phyloP scores from a whole-genome alignment of 2,113 vertebrate genomes.

The Oncorhynchus clarkii region DNA sequence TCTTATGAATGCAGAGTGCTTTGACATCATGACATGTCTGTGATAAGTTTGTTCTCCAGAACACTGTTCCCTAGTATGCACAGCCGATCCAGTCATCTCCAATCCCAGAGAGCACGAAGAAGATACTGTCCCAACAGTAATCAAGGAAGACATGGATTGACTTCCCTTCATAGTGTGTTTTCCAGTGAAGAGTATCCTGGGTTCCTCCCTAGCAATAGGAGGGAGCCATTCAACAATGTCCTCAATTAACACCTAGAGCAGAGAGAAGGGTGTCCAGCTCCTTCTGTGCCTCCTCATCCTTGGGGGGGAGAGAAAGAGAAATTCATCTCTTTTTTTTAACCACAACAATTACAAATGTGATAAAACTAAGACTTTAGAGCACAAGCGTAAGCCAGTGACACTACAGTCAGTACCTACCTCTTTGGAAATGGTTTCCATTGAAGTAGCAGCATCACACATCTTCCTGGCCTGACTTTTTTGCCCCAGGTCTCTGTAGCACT shows the following conservation, averaged over 20 bases:
- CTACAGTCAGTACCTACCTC: slow-evolving; percentile 75
- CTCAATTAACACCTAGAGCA: slow-evolving; percentile 69
- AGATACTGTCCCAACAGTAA: not conserved
- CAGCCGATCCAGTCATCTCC: slow-evolving; percentile 9
- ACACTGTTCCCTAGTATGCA: not conserved
- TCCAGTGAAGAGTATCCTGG: no score
- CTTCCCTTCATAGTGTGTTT: not conserved
- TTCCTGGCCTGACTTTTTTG: slow-evolving; percentile 73
- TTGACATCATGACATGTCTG: not conserved
- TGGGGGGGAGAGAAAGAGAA: slow-evolving; percentile 30
- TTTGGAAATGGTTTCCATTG: slow-evolving; percentile 75
- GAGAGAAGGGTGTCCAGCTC: slow-evolving; percentile 79
- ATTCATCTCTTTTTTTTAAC: no score
- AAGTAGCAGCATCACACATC: slow-evolving; percentile 82
- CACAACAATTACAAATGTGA: not conserved
- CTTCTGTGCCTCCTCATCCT: slow-evolving; percentile 88
- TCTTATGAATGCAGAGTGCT: no score
- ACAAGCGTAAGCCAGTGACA: not conserved
- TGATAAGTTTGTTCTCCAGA: no score
- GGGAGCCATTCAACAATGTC: not conserved
- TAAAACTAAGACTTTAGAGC: not conserved
- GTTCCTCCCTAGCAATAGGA: no score
- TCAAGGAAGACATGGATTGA: not conserved
- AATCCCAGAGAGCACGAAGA: slow-evolving; percentile 52
- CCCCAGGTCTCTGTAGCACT: slow-evolving; percentile 90